Evolutionary conservation across 2,888 invertebrate species (phyloP).

Genomic region (Tenthredo livida): DNA sequence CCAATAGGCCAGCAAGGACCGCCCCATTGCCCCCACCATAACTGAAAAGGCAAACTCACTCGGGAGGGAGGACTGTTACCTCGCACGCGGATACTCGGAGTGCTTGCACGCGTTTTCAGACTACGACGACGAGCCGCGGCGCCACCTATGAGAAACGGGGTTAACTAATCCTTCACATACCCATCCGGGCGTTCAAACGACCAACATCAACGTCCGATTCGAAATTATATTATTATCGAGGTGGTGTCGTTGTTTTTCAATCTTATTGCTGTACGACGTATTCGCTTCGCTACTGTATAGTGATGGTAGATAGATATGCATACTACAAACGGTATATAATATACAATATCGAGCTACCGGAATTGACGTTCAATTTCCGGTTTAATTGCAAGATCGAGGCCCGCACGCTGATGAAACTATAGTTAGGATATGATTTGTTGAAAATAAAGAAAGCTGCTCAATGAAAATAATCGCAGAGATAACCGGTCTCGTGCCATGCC

Average conservation of each 20-base stretch:
- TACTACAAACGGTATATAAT: not conserved
- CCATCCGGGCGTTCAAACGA: constrained; percentile 80
- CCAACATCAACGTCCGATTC: constrained; percentile 78
- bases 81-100: constrained; percentile 63
- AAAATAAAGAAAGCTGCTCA: constrained; percentile 17
- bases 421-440: not conserved
- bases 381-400: not conserved
- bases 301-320: not conserved
- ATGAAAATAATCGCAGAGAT: constrained; percentile 57
- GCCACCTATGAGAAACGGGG: constrained; percentile 79
- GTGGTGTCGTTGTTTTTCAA: constrained; percentile 1
- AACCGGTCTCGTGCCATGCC: constrained; percentile 57
- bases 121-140: constrained; percentile 70
- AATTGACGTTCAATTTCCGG: not conserved
- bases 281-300: not conserved
- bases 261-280: not conserved
- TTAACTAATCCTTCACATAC: constrained; percentile 78
- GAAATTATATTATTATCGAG: constrained; percentile 45
- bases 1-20: constrained; percentile 72
- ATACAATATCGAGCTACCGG: not conserved
- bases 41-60: constrained; percentile 24
- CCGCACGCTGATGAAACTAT: not conserved
- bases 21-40: constrained; percentile 69
- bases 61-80: constrained; percentile 55
- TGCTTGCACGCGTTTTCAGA: constrained; percentile 10